Evolutionary conservation across 2,888 invertebrate species (phyloP).

Genomic region (Panopea generosa): DNA sequence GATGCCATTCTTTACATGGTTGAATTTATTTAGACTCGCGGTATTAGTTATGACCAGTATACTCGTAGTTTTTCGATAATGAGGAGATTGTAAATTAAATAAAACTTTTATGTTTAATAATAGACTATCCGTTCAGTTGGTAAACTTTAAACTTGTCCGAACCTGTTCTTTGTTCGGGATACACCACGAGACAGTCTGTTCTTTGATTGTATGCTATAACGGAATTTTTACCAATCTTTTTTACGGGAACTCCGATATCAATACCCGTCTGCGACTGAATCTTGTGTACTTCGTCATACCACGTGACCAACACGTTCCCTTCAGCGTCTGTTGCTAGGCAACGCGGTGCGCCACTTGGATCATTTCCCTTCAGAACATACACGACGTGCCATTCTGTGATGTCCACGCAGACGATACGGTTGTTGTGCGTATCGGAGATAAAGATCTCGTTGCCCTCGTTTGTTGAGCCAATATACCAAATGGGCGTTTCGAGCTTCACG

Average conservation of each 20-base stretch:
- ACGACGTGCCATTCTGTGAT: constrained; percentile 46
- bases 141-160: constrained; percentile 31
- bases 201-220: constrained; percentile 30
- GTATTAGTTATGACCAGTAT: too few relatives aligned
- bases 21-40: too few relatives aligned
- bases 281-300: constrained; percentile 52
- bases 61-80: too few relatives aligned
- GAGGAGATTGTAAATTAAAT: too few relatives aligned
- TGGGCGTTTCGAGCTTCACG: constrained; percentile 42
- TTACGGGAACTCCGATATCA: constrained; percentile 45
- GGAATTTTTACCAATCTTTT: constrained; percentile 26
- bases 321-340: constrained; percentile 39
- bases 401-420: constrained; percentile 50
- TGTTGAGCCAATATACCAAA: constrained; percentile 42
- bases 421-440: constrained; percentile 46
- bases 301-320: constrained; percentile 44
- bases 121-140: background rate
- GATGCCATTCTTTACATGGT: too few relatives aligned
- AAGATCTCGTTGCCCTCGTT: constrained; percentile 33
- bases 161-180: constrained; percentile 13
- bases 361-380: constrained; percentile 40
- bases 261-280: constrained; percentile 32
- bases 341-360: constrained; percentile 37
- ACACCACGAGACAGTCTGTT: constrained; percentile 24
- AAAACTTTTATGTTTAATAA: too few relatives aligned